Evolutionary conservation across 2,113 vertebrate genomes (phyloP), one percentile per base, ranked within the genome.

Genomic region (Amblyornis subalaris): DNA sequence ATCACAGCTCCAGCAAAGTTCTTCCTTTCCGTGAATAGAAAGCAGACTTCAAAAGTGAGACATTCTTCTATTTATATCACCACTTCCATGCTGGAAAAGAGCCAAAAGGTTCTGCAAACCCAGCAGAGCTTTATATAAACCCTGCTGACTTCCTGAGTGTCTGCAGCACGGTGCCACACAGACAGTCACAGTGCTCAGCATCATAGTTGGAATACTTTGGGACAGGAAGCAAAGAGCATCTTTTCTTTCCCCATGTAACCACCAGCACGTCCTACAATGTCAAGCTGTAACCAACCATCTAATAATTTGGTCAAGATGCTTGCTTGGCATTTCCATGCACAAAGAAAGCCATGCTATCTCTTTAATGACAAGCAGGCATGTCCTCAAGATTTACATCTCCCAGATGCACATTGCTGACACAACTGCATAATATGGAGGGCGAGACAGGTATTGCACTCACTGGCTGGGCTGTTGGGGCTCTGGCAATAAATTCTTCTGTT

Each of bases 91-190:
- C 28, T 88, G 93, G 78, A 93, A 80, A 70, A 51, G 62, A 74
- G 78, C 76, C 91, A 83, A 75, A 80, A 77, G 29, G 85, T 77
- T 91, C 82, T 90, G 79, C 78, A 74, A 88, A 72, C 69, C 89
- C 55, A 80, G 75, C 73, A 82, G 66, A 85, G 82, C 86, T 96
- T 93, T 94, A 90, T 85, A 88, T 91, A 95, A 88, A 91, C 53
- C 69, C 25, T 12, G 40, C 61, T 77, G 78, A 90, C 79, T 93
- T 88, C 93, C 88, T 85, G 55, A 83, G 82, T 0, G 0, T 33
- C 78, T 85, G 85, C 91, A 90, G 67, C 58, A 47, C 2, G 3
- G 73, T 79, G 67, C 54, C 58, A 60, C 51, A 36, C 0, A 5
- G 54, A 42, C 84, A 54, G 42, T 28, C 26, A 2, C 17, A 45